A percentile compares a stretch with the other conserved stretches of the same genome.
Conservation (phyloP, 2,888 invertebrate species). For the Pecten maximus region DNA sequence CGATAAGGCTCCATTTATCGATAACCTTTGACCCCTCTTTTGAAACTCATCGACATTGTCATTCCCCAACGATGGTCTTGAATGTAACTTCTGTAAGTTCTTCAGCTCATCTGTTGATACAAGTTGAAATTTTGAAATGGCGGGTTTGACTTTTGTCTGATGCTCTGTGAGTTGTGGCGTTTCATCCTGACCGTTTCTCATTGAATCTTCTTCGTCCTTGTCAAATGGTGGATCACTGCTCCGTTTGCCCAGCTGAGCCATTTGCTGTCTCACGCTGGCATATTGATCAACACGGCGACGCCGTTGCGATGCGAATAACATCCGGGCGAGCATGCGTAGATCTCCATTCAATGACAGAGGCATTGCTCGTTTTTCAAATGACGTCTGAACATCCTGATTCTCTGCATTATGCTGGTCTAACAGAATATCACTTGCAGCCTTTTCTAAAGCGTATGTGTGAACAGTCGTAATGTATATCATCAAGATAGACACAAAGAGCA, state of each 20-base stretch:
- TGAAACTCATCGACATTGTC: not conserved
- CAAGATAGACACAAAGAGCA: not conserved
- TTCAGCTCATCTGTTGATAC: not conserved
- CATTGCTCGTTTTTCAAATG: not conserved
- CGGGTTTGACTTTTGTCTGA: not conserved
- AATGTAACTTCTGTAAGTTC: not conserved
- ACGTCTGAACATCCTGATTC: not conserved
- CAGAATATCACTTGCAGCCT: not conserved
- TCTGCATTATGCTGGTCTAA: not conserved
- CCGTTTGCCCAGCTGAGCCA: slow-evolving; percentile 56
- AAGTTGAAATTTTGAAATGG: not conserved
- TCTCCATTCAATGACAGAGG: slow-evolving; percentile 58
- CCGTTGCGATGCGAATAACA: slow-evolving; percentile 54
- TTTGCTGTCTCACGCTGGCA: slow-evolving; percentile 40
- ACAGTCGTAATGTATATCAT: not conserved
- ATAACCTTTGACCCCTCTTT: slow-evolving; percentile 49
- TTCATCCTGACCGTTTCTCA: not conserved
- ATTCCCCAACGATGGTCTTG: not conserved
- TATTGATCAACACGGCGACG: slow-evolving; percentile 44
- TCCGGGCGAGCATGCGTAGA: slow-evolving; percentile 58
- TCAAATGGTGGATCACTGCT: slow-evolving; percentile 40
- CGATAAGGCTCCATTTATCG: slow-evolving; percentile 64
- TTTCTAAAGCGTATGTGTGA: not conserved
- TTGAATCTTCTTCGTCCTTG: not conserved
- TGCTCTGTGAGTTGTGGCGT: not conserved